Base-by-base conservation (phyloP, 2,113 vertebrate species). In the Electrona antarctica region DNA sequence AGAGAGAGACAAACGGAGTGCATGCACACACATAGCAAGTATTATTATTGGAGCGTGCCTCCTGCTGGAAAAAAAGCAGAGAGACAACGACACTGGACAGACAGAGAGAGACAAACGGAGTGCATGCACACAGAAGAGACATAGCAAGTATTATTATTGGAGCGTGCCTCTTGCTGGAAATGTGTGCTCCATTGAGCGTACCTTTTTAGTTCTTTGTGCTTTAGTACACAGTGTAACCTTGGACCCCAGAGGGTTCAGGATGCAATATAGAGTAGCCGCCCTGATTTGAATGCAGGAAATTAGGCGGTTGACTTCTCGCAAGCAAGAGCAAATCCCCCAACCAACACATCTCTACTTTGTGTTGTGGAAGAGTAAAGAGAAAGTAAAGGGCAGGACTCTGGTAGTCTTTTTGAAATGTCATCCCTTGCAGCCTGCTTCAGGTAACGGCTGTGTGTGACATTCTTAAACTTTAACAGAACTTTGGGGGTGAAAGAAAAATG, bases 381-480 rank as follows among this genome's bases (percentile, higher is more conserved):
- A 12, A 66, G 57, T 52, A 79, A 69, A 74, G 47, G 60, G 15
- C 10, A 62, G 60, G 21, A 57, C 12, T 13, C 45, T 60, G 71
- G 56, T 51, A 29, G 33, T 70, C 62, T 70, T 61, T 86, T 87
- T 85, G 46, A 91, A 92, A 93, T 91, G 90, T 84, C 91, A 91
- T 59, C 47, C 29, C 68, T 64, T 70, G 73, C 10, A 13, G 68
- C 61, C 60, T 72, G 67, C 77, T 65, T 75, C 71, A 5, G 60
- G 77, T 72, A 81, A 86, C 85, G 87, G 71, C 83, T 84, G 72
- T 21, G 70, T 74, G 56, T 86, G 84, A 83, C 82, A 81, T 88
- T 85, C 63, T 74, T 85, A 85, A 90, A 84, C 63, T 64, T 56
- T 73, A 72, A 3, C 7, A 50, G 62, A 74, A 81, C 72, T 82